Base-by-base conservation (phyloP, 2,888 invertebrate species). In the Drosophila crucigera region DNA sequence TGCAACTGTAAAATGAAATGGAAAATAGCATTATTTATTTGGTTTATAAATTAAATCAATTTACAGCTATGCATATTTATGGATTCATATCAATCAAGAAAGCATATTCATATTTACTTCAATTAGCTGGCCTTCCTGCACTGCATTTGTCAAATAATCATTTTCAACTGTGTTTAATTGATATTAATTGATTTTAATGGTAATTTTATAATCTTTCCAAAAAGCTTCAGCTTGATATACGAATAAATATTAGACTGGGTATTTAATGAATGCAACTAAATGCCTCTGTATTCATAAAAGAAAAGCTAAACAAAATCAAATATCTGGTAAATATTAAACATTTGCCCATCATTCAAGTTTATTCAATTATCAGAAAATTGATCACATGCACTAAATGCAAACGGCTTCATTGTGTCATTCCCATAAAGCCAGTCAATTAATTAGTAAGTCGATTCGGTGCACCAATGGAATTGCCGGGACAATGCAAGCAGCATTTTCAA, bases 1-100 rank as follows among this genome's bases (percentile, higher is more conserved):
- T 73, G 54, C 52, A 70, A 47, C 83, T 87, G 84, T 28, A 80
- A 76, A n/a, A 30, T 14, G 10, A 58, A 3, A 11, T 0, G 68
- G 37, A 68, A 56, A 43, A 54, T 25, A 6, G 0, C 0, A 5
- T 7, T 49, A 47, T 47, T 28, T 25, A 59, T 22, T 19, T 25
- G 6, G 10, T 47, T n/a, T 19, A 1, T 31, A 6, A 6, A 4
- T 14, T n/a, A 41, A 9, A 31, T 30, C 11, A 16, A 22, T n/a
- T 16, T 4, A 11, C 53, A n/a, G 6, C 2, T 22, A 6, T 52
- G 14, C 31, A 6, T n/a, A 19, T 19, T 39, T 33, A 47, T 28
- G 16, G 4, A 35, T 35, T 33, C 16, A n/a, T n/a, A 0, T 35
- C 35, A 35, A 5, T 35, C 16, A 35, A 16, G 35, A 43, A 41